These are phyloP conservation scores for Zophobas morio DNA, from an alignment of 1,140 invertebrate genomes.

Conservation along the genomic window DNA sequence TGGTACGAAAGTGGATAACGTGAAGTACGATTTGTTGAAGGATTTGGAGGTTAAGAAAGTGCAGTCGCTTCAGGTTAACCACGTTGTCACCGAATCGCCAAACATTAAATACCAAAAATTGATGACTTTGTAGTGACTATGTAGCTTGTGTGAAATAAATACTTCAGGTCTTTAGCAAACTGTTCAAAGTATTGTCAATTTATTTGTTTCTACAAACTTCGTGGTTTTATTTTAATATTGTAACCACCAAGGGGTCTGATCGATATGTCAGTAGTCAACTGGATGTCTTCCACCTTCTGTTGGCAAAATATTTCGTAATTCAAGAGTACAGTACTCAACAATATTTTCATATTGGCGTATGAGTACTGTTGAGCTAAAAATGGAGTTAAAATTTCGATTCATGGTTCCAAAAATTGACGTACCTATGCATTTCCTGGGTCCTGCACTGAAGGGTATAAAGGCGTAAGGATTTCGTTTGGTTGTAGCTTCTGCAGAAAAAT, in stretches of 20 bases:
- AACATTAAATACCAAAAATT: slow-evolving; percentile 37
- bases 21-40: slow-evolving; percentile 24
- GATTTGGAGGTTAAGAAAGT: slow-evolving; percentile 1
- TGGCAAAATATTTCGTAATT: slow-evolving; percentile 51
- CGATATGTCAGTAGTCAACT: slow-evolving; percentile 57
- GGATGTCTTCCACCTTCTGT: slow-evolving; percentile 52
- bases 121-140: slow-evolving; percentile 8
- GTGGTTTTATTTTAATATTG: slow-evolving; percentile 52
- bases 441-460: slow-evolving; percentile 77
- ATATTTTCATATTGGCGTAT: slow-evolving; percentile 54
- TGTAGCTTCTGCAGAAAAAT: slow-evolving; percentile 75
- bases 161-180: no score
- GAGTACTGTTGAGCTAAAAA: slow-evolving; percentile 56
- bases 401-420: not conserved
- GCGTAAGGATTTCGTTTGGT: slow-evolving; percentile 69
- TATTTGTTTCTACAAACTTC: slow-evolving; percentile 43
- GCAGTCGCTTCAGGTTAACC: not conserved
- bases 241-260: slow-evolving; percentile 54
- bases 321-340: slow-evolving; percentile 51
- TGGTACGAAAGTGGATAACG: not conserved
- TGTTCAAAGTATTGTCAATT: no score
- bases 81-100: not conserved
- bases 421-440: slow-evolving; percentile 77
- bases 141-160: no score
- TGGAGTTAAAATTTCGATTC: slow-evolving; percentile 19